Conservation (phyloP, 2,888 invertebrate genomes). For the Conops quadrifasciatus region DNA sequence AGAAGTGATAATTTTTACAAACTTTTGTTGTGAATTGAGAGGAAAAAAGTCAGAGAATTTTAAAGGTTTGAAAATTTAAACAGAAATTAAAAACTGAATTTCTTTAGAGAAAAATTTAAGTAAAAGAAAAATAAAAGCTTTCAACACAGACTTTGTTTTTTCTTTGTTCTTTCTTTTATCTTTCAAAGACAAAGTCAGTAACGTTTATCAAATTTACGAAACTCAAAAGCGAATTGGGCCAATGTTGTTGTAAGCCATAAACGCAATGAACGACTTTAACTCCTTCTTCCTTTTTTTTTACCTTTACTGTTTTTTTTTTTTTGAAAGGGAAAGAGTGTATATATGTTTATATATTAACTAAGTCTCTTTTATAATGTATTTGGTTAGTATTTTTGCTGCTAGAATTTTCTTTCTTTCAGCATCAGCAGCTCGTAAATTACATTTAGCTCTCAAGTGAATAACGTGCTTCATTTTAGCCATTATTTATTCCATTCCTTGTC, state of each 20-base stretch:
- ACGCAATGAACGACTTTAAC: no score
- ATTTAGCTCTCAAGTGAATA: constrained; percentile 30
- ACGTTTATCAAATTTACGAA: no score
- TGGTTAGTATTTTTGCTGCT: neutral
- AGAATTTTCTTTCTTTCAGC: constrained; percentile 14
- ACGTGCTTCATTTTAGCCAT: constrained; percentile 21
- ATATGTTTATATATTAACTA: neutral
- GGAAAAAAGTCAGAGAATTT: neutral
- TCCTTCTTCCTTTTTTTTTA: neutral
- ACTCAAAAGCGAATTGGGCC: no score
- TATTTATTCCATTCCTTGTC: neutral
- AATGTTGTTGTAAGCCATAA: neutral
- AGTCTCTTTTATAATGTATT: neutral
- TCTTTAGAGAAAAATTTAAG: neutral
- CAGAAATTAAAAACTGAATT: neutral
- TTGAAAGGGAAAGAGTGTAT: no score
- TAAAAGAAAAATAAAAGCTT: neutral
- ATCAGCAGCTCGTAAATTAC: constrained; percentile 32
- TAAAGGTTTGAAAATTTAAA: neutral
- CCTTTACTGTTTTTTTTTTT: no score
- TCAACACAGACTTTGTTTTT: neutral
- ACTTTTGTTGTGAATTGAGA: no score
- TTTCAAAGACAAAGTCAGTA: neutral
- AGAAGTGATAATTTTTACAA: no score
- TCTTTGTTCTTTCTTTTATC: neutral